Evolutionary conservation across 2,113 vertebrate genomes (phyloP).

Genomic region (Chloropsis cyanopogon): DNA sequence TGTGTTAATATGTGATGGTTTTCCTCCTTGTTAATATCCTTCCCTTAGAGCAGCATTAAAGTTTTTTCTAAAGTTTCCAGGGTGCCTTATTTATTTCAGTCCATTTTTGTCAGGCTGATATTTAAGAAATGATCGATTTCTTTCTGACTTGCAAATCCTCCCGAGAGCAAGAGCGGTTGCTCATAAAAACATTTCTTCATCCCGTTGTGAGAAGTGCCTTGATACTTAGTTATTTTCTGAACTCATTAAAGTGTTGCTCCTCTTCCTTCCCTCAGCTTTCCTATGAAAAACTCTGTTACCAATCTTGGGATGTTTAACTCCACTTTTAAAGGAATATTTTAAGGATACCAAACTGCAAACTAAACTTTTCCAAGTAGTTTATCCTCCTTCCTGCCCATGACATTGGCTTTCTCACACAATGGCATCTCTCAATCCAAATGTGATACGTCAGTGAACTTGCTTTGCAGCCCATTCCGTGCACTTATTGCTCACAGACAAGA

Average conservation of each 20-base stretch:
- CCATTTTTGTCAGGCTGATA: background rate
- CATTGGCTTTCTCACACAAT: background rate
- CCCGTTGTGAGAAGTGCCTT: background rate
- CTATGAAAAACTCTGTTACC: background rate
- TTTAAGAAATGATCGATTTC: background rate
- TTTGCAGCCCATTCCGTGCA: background rate
- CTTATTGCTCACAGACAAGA: background rate
- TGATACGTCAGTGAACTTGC: background rate
- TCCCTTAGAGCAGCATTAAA: background rate
- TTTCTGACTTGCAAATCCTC: background rate
- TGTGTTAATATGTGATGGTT: background rate
- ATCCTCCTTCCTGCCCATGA: background rate
- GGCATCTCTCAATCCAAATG: background rate
- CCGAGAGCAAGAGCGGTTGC: fast-evolving
- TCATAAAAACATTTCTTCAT: background rate
- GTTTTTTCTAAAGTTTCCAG: background rate
- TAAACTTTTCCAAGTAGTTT: background rate
- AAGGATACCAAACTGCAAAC: background rate
- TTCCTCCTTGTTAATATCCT: background rate
- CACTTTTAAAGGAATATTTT: background rate
- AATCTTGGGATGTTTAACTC: background rate
- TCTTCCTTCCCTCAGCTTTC: background rate
- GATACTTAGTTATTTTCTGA: background rate
- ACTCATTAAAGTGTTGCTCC: background rate
- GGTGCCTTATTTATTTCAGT: background rate